Evolutionary conservation across 2,113 vertebrate species (phyloP), one percentile per base, ranked within the genome.

Genomic region (Calyptomena viridis): DNA sequence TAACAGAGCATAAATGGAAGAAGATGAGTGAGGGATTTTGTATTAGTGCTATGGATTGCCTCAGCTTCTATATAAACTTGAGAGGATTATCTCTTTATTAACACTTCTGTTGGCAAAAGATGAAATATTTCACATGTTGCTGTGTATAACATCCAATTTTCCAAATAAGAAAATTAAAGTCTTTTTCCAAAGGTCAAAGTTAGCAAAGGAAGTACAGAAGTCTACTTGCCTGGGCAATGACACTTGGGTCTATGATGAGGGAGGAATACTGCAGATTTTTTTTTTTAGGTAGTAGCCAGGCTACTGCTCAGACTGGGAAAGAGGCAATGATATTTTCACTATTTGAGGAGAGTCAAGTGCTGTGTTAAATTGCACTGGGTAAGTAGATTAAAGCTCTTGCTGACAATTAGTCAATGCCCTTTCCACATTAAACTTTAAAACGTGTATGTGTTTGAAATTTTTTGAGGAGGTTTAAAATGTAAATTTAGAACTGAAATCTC

Each of bases 61-160:
- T 82, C 67, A 91, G 63, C 67, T 91, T 79, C 78, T 35, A 21
- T 90, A 82, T n/a, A 90, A 92, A 78, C 44, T 55, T 59, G 78
- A 85, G 74, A 93, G 91, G 81, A 89, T 94, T 89, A 83, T 87
- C 37, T 95, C 78, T 80, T 78, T 86, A 87, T 95, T 89, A 91
- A 91, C 63, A 46, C 5, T 56, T 67, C 21, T 79, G 23, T 62
- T 95, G 72, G 74, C 86, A 95, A 91, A 78, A 85, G 58, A 85
- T 94, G 56, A 95, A 94, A 69, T 87, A 30, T 69, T 85, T 58
- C n/a, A 89, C 22, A 30, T 42, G 49, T 76, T 93, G 60, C 44
- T 94, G 46, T 89, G 47, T 35, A 6, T 42, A 75, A 53, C 15
- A 63, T 53, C 37, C 19, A 42, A 2, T 77, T 80, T 95, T 60